phyloP scores from a whole-genome alignment of 1,140 invertebrate genomes.

The Berghia stephanieae region DNA sequence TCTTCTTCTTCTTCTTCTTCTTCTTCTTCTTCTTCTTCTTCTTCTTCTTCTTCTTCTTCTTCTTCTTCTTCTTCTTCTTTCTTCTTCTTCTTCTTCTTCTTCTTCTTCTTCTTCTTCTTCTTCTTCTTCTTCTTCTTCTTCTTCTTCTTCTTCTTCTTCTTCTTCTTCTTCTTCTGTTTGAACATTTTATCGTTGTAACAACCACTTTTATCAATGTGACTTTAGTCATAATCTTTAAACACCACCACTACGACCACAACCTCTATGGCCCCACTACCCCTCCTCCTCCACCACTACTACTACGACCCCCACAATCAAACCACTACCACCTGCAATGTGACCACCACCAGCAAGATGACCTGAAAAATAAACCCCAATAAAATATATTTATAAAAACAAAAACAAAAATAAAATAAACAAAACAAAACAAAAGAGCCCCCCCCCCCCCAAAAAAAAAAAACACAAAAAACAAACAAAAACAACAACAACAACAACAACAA shows the following conservation, averaged over 20 bases:
- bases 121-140: background rate
- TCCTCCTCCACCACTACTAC: background rate
- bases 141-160: background rate
- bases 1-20: background rate
- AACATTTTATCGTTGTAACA: background rate
- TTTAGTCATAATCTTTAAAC: background rate
- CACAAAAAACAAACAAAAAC: too few species aligned
- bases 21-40: background rate
- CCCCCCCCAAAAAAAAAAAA: too few species aligned
- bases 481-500: too few species aligned
- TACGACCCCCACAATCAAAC: too few species aligned
- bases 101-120: background rate
- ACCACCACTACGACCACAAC: background rate
- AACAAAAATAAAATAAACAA: too few species aligned
- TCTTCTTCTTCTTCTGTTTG: background rate
- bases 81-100: background rate
- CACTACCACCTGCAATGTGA: too few species aligned
- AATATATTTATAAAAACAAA: slow-evolving; percentile 6
- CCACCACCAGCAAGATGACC: background rate
- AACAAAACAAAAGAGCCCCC: too few species aligned
- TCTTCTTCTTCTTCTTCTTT: background rate
- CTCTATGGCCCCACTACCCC: background rate
- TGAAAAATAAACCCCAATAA: background rate
- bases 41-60: background rate
- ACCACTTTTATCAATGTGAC: background rate